Base-by-base conservation (phyloP, 2,888 invertebrate species). In the Agriopis marginaria region DNA sequence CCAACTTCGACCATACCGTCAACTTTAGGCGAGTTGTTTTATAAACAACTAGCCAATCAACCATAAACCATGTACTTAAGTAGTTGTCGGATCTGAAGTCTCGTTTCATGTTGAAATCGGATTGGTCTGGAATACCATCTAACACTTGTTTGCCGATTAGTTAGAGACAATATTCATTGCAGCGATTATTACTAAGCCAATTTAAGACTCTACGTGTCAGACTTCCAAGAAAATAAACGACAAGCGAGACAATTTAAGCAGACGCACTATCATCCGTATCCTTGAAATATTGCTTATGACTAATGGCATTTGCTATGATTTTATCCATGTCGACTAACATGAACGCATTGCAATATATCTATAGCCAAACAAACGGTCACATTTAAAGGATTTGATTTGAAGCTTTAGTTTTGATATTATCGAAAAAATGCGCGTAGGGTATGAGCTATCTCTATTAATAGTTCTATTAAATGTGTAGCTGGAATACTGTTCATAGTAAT, bases 261-360 rank as follows among this genome's bases (percentile, higher is more conserved):
- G 80, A 79, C 79, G 76, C 77, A 77, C 79, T 74, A 77, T 77
- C 80, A 79, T 81, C 72, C 72, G 73, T 82, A 83, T 82, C 89
- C 89, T 88, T 89, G 86, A 83, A 77, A 81, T 79, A 82, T 82
- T 45, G 82, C 76, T 80, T 78, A 80, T 88, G 87, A 89, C 81
- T 88, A 88, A 87, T 85, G 78, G 79, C 73, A 66, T 73, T 71
- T 75, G 71, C 78, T 74, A 76, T 72, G 69, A 80, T 76, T 86
- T 86, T 86, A 86, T 88, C 86, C 86, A 86, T 81, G 78, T 83
- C 78, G 79, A 81, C 79, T 72, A 80, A 60, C 40, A 60, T 44
- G 51, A 60, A 45, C 50, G 7, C 14, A 45, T 45, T 60, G n/a
- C 5, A 5, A 11, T 50, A 56, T 11, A 55, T 55, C 17, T 39